Percentiles rank a stretch among this genome's conserved stretches.
phyloP scores from a whole-genome alignment of 2,797 vertebrate genomes.

The Remorina albescens region DNA sequence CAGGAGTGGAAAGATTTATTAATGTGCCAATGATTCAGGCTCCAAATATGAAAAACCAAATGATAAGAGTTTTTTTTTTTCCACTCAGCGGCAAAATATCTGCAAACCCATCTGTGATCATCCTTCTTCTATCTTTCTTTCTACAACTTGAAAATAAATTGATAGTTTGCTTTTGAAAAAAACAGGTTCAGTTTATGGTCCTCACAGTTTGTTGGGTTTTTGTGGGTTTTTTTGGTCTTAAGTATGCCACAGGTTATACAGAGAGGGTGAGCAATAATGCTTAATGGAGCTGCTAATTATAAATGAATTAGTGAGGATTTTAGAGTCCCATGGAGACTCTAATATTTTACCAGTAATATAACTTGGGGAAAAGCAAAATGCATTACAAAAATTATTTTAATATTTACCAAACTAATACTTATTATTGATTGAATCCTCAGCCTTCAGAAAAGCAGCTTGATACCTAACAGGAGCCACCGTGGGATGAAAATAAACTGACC shows the following conservation, averaged over 20 bases:
- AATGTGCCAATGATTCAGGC: conserved; percentile 13
- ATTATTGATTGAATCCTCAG: not conserved
- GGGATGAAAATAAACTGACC: conserved; percentile 49
- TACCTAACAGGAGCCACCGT: not conserved
- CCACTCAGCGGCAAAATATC: conserved; percentile 13
- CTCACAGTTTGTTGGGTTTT: conserved; percentile 3
- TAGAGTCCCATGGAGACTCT: conserved; percentile 5
- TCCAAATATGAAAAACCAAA: conserved; percentile 25
- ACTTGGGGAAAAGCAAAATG: not conserved
- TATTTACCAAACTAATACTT: not conserved
- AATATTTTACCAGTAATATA: conserved; percentile 27
- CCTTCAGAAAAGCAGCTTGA: not conserved
- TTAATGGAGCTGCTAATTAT: conserved; percentile 48
- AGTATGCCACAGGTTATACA: conserved; percentile 30
- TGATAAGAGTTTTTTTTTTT: conserved; percentile 16
- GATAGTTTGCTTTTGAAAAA: conserved; percentile 9
- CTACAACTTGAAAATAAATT: not conserved
- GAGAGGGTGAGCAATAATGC: conserved; percentile 23
- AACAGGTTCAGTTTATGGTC: conserved; percentile 14
- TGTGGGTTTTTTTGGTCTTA: conserved; percentile 1
- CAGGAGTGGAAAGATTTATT: conserved; percentile 58
- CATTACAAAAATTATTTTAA: conserved; percentile 13
- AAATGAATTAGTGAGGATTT: conserved; percentile 39
- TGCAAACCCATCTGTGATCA: not conserved
- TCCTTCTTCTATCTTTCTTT: not conserved